Base-by-base conservation (phyloP, 35 echinoderm and acorn worm species). In the Antedon bifida region DNA sequence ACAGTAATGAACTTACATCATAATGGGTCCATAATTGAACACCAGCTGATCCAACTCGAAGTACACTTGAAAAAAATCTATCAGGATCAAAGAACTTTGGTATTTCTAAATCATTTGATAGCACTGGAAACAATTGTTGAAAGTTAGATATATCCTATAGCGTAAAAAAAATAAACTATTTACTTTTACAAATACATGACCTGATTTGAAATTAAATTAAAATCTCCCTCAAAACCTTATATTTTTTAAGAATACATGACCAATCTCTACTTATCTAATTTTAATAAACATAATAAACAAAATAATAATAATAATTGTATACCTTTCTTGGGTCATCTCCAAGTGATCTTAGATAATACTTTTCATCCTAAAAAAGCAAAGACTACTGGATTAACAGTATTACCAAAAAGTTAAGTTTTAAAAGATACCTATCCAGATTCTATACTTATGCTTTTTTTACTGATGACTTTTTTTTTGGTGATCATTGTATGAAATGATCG, bases 1-100 rank as follows among this genome's bases (percentile, higher is more conserved):
- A n/a, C n/a, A n/a, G n/a, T n/a, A n/a, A n/a, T n/a, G n/a, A 64
- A 64, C 92, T 86, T 82, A 96, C 94, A 90, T 97, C 94, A 90
- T 97, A 97, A 44, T 97, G 94, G 21, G 94, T 97, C 94, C 94
- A 97, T 35, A 97, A 79, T 51, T 92, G 90, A 29, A 92, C 39
- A 0, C 85, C 85, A 42, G 87, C 42, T 35, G 95, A 99, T 17
- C 87, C 90, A 35, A 99, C 46, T 74, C 95, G 76, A 21, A 99
- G 76, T 8, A 99, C 90, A 36, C 84, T 92, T 0, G 95, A 99
- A 64, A 99, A 99, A 55, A 99, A 88, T 34, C 82, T 26, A 0
- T 92, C 90, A 34, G 81, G 34, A 34, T 64, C 45, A 51, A 99
- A 90, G 29, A 88, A 90, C 17, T 87, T 77, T 34, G 95, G 95